These are phyloP conservation scores for Malacosoma neustria DNA, from an alignment of 2,888 invertebrate genomes.

Conservation along the genomic window DNA sequence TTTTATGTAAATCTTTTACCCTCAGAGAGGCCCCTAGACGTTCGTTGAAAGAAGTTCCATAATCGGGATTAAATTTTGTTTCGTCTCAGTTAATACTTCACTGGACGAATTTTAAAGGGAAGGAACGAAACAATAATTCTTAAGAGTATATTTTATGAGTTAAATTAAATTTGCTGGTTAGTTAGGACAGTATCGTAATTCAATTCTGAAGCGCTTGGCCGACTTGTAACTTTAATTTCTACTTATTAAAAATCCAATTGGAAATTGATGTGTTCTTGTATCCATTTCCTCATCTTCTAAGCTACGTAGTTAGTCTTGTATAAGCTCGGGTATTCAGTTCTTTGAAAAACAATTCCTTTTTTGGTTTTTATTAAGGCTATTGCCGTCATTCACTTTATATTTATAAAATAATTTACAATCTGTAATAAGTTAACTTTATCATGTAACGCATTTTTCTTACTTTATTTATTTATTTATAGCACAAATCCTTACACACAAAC, in stretches of 20 bases:
- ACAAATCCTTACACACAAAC: too few species aligned
- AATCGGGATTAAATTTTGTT: slow-evolving; percentile 49
- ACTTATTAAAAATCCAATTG: background rate
- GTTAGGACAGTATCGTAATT: background rate
- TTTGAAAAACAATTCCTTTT: too few species aligned
- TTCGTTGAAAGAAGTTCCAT: slow-evolving; percentile 36
- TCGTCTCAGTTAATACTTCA: slow-evolving; percentile 10
- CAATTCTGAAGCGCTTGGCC: background rate
- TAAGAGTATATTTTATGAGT: background rate
- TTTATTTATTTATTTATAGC: too few species aligned
- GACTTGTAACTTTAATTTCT: background rate
- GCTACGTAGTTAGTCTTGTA: too few species aligned
- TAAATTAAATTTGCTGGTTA: background rate
- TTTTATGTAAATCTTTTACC: slow-evolving; percentile 70
- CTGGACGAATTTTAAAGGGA: background rate
- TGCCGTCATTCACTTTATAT: too few species aligned
- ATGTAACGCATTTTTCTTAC: too few species aligned
- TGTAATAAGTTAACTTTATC: too few species aligned
- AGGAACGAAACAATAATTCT: background rate
- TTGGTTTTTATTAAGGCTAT: too few species aligned
- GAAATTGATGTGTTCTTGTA: too few species aligned
- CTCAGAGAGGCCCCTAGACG: slow-evolving; percentile 50
- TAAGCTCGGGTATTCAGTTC: too few species aligned
- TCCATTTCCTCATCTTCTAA: too few species aligned
- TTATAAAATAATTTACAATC: too few species aligned